These are phyloP conservation scores for Chrysemys picta DNA, from an alignment of 2,113 vertebrate species.

Conservation along the genomic window DNA sequence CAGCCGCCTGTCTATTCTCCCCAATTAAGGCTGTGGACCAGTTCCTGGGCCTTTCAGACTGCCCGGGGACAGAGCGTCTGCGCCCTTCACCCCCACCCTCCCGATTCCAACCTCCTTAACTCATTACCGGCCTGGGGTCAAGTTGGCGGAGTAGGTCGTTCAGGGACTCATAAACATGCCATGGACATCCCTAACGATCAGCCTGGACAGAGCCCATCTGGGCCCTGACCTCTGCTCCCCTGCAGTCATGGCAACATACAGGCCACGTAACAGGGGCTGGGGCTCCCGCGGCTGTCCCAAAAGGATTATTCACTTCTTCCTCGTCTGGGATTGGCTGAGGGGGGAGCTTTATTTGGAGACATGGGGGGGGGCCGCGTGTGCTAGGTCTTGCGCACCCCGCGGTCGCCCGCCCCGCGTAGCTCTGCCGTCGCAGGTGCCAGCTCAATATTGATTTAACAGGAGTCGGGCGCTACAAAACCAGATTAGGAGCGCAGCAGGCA, in stretches of 20 bases:
- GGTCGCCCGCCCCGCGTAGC: neutral
- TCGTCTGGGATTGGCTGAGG: neutral
- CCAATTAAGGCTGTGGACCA: neutral
- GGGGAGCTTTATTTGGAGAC: neutral
- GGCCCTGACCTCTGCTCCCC: constrained; percentile 68
- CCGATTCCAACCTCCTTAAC: constrained; percentile 38
- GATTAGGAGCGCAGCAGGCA: neutral
- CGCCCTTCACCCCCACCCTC: neutral
- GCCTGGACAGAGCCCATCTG: neutral
- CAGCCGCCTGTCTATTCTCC: neutral
- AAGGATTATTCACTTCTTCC: neutral
- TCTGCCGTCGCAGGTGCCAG: neutral
- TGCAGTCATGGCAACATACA: neutral
- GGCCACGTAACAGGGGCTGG: neutral
- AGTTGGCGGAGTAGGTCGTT: constrained; percentile 51
- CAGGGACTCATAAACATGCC: constrained; percentile 65
- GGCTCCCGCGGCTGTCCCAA: neutral
- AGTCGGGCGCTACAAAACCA: neutral
- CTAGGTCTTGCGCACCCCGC: neutral
- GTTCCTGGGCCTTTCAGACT: neutral
- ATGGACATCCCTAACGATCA: neutral
- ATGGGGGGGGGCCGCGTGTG: neutral
- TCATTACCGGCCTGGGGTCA: constrained; percentile 21
- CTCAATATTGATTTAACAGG: neutral
- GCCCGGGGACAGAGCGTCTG: constrained; percentile 50